These are phyloP conservation scores for Cybosia mesomella DNA, from an alignment of 2,888 invertebrate species.

Conservation along the genomic window DNA sequence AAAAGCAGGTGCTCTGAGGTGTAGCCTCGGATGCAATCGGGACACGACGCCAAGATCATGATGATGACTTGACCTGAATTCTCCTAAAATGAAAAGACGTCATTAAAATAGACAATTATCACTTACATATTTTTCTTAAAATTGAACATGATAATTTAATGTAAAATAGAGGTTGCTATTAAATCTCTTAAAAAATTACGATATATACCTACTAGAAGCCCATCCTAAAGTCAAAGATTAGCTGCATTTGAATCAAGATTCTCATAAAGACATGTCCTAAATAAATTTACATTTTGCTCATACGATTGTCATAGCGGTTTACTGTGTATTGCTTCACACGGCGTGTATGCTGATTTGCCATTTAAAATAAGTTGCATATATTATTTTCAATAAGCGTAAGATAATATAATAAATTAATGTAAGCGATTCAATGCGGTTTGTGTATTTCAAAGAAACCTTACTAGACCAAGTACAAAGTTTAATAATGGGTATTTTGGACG, in stretches of 20 bases:
- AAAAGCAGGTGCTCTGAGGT: too few relatives aligned
- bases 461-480: constrained; percentile 24
- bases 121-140: too few relatives aligned
- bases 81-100: too few relatives aligned
- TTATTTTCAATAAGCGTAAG: constrained; percentile 45
- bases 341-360: constrained; percentile 57
- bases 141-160: not conserved
- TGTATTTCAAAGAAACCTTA: constrained; percentile 37
- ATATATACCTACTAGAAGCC: constrained; percentile 11
- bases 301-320: constrained; percentile 57
- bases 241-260: constrained; percentile 45
- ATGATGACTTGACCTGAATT: too few relatives aligned
- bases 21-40: too few relatives aligned
- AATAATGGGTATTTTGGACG: constrained; percentile 41
- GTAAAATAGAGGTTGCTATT: not conserved
- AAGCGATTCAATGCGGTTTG: constrained; percentile 27
- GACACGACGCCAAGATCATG: too few relatives aligned
- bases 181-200: constrained; percentile 26
- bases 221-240: constrained; percentile 31
- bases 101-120: too few relatives aligned
- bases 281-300: constrained; percentile 43
- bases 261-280: constrained; percentile 58
- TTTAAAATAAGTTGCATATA: constrained; percentile 54
- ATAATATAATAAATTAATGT: constrained; percentile 43
- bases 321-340: constrained; percentile 49